Evolutionary conservation across 2,888 invertebrate species (phyloP).

Genomic region (Chrysopilus asiliformis): DNA sequence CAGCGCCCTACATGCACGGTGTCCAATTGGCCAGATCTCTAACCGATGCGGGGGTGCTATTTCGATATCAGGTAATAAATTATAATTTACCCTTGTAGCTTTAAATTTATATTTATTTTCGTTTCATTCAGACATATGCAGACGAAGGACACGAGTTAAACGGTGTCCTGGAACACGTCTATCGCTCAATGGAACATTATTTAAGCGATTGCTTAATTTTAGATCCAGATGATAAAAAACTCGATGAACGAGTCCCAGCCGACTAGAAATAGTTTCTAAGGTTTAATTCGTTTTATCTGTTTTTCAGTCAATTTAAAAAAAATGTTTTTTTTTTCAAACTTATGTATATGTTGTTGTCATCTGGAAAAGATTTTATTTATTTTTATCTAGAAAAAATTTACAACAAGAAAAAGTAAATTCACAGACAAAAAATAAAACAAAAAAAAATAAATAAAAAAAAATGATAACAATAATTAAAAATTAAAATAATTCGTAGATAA

Average conservation of each 20-base stretch:
- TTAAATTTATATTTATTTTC: conserved; percentile 5
- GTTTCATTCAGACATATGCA: conserved; percentile 63
- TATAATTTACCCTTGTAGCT: background rate
- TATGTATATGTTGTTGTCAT: too few relatives aligned
- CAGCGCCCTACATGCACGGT: conserved; percentile 89
- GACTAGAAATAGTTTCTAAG: conserved; percentile 20
- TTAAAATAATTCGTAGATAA: too few relatives aligned
- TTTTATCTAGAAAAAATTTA: too few relatives aligned
- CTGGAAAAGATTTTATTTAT: too few relatives aligned
- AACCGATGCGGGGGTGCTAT: conserved; percentile 75
- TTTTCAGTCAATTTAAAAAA: background rate
- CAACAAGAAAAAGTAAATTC: too few relatives aligned
- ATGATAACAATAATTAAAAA: background rate
- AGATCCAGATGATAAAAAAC: conserved; percentile 61
- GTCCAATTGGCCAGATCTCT: conserved; percentile 79
- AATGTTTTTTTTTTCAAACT: too few relatives aligned
- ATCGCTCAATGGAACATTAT: conserved; percentile 87
- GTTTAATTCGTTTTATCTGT: background rate
- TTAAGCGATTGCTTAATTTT: conserved; percentile 80
- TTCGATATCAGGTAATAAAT: conserved; percentile 70
- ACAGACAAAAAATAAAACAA: conserved; percentile 3
- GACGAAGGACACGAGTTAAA: conserved; percentile 78
- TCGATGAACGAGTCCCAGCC: conserved; percentile 37
- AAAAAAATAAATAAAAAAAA: conserved; percentile 4
- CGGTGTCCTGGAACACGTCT: conserved; percentile 81